Base-by-base conservation (phyloP, 53 echinoderm and acorn worm species). In the Apostichopus leukothele region DNA sequence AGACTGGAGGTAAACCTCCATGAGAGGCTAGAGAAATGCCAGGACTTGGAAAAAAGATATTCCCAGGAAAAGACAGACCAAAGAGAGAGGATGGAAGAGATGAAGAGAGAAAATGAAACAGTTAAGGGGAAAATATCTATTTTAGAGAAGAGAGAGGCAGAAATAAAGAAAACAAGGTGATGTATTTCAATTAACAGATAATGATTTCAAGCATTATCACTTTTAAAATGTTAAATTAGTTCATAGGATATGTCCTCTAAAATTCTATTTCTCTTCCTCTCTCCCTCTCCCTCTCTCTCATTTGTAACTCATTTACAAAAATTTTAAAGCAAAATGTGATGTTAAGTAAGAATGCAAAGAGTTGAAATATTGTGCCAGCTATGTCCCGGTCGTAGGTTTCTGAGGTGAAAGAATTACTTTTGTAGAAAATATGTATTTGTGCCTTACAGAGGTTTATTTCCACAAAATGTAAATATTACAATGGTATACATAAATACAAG, bases 1-100 rank as follows among this genome's bases (percentile, higher is more conserved):
- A 6, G 16, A 50, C 86, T 99, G 73, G 96, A 96, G 76, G 87
- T 88, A 5, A 92, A 93, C 39, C 84, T 90, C 73, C 78, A n/a
- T 10, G 86, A 87, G 54, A 87, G 88, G 50, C 4, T 66, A 5
- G 50, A 63, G 67, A 85, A 85, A n/a, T 63, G 27, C 16, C 66
- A 67, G 8, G 22, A 67, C 39, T 76, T 93, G 12, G 90, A 90
- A 5, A 83, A 92, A 53, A 88, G 90, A 25, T 52, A 93, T 4
- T 81, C 88, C 11, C 53, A 88, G 68, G 91, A 91, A 26, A 89
- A 90, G 78, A 83, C 78, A 22, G 88, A 52, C 11, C 77, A 76
- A 39, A 6, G 16, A 50, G 22, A 85, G 85, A 74, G 53, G 75
- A 50, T 53, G 51, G 51, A 87, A 26, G 60, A 55, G 88, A 75